A percentile compares a stretch with the other conserved stretches of the same genome.
Evolutionary conservation across 2,113 vertebrate species (phyloP).

Genomic region (Ginglymostoma cirratum): DNA sequence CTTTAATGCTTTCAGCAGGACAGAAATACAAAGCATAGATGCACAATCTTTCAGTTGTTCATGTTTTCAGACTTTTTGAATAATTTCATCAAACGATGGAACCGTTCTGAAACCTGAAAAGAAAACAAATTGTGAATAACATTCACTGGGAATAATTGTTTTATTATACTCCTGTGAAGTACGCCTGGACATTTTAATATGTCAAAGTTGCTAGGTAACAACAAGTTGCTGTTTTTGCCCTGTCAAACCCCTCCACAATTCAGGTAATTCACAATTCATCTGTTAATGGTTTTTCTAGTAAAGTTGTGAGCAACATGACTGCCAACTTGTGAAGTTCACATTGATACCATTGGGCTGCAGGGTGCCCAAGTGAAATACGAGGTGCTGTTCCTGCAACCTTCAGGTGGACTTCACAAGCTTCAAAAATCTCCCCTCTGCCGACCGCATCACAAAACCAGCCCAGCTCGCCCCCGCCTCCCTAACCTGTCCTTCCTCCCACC

Average conservation of each 20-base stretch:
- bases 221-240: not conserved
- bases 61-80: conserved; percentile 84
- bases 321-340: too few species aligned
- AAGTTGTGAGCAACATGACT: too few species aligned
- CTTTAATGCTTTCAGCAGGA: not conserved
- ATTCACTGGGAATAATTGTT: not conserved
- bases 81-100: conserved; percentile 86
- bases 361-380: too few species aligned
- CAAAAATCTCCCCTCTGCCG: too few species aligned
- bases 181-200: not conserved
- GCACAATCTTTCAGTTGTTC: conserved; percentile 51
- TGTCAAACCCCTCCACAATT: not conserved
- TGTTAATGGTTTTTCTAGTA: too few species aligned
- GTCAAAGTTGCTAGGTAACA: not conserved
- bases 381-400: too few species aligned
- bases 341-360: too few species aligned
- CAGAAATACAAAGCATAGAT: not conserved
- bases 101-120: conserved; percentile 81
- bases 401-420: too few species aligned
- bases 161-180: not conserved
- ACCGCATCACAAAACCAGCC: too few species aligned
- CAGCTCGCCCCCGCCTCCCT: too few species aligned
- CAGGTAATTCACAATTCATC: not conserved
- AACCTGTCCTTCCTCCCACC: too few species aligned
- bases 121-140: conserved; percentile 36